Conservation (phyloP, 1,140 invertebrate genomes). For the Pteromalus puparum region DNA sequence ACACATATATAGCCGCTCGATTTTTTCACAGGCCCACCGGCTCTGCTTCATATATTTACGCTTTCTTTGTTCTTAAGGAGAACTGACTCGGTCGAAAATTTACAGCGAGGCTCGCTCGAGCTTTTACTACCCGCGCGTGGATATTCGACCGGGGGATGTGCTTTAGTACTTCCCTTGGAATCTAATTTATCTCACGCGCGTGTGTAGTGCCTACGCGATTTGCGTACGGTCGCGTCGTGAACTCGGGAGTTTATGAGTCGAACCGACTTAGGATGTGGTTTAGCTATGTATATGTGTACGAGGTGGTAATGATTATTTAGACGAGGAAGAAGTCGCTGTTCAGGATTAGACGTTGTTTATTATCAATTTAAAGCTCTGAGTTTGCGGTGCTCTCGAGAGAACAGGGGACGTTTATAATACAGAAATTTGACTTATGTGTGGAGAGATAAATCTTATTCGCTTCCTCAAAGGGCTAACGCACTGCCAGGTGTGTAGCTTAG, state of each 20-base stretch:
- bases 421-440: background rate
- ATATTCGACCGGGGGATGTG: background rate
- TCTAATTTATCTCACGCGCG: background rate
- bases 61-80: background rate
- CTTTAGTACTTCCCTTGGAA: background rate
- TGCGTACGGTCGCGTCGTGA: background rate
- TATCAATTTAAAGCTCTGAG: slow-evolving; percentile 23
- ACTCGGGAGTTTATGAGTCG: background rate
- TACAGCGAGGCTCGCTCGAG: background rate
- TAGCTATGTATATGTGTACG: too few species aligned
- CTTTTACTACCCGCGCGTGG: background rate
- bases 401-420: background rate
- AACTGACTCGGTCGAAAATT: background rate
- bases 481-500: too few species aligned
- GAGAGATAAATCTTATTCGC: background rate
- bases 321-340: background rate
- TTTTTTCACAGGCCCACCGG: background rate
- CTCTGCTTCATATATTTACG: background rate
- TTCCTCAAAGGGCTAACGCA: background rate
- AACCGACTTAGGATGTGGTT: background rate
- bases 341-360: slow-evolving; percentile 24
- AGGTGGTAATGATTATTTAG: slow-evolving; percentile 31
- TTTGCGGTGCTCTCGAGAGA: background rate
- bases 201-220: background rate
- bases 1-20: background rate